Evolutionary conservation across 2,797 vertebrate species (phyloP).

Genomic region (Anolis apletophallus): DNA sequence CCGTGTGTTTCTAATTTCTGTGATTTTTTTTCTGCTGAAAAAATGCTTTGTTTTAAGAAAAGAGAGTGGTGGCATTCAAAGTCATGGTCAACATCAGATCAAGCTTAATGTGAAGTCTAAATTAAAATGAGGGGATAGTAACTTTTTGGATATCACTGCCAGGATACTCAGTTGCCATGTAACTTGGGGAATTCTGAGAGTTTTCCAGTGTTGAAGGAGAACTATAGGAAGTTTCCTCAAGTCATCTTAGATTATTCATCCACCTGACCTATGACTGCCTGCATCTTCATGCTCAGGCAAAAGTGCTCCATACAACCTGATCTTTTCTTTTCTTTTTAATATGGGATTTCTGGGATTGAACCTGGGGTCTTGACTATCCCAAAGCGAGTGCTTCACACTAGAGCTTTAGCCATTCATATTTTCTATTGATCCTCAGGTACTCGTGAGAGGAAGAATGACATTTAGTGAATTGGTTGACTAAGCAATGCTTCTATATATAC

Average conservation of each 20-base stretch:
- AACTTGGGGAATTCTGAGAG: too few species aligned
- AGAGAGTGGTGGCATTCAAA: neutral
- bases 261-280: neutral
- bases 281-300: neutral
- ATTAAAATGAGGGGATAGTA: neutral
- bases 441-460: accelerated
- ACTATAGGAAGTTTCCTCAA: neutral
- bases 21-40: neutral
- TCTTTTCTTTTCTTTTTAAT: neutral
- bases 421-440: conserved; percentile 5
- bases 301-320: neutral
- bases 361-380: neutral
- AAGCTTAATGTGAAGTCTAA: neutral
- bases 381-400: neutral
- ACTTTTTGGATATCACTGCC: too few species aligned
- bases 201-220: too few species aligned
- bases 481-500: neutral
- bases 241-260: neutral
- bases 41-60: neutral
- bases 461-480: neutral
- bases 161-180: too few species aligned
- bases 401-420: neutral
- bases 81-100: neutral
- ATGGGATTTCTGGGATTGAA: neutral
- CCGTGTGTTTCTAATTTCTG: neutral